Base-by-base conservation (phyloP, 2,797 vertebrate genomes). In the Myripristis jacobus region DNA sequence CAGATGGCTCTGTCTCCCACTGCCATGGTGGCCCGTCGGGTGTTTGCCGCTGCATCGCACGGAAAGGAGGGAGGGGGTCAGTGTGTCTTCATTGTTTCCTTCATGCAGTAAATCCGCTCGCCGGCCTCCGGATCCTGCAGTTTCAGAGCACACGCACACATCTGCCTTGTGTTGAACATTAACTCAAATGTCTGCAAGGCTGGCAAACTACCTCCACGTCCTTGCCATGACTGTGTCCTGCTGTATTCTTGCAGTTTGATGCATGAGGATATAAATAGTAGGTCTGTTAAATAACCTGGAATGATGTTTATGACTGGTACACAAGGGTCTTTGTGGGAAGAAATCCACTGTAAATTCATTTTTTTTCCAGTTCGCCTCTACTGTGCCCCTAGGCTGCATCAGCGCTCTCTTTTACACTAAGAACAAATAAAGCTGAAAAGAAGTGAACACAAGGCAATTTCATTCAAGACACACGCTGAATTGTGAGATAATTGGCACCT, bases 11-110 rank as follows among this genome's bases (percentile, higher is more conserved):
- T 84, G 62, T 83, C 92, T 66, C 67, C 88, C 12, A 82, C 75
- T 47, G 79, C 86, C 15, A 18, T 83, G 41, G 91, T 77, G 1
- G 83, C 91, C 24, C 87, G 90, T 0, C 85, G 91, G 41, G 81
- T 67, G 66, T 29, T 95, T 3, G 80, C 92, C 7, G 93, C 94
- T 21, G 94, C 94, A 12, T 91, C 92, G 18, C 89, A 91, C 2
- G 80, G 86, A 0, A 80, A 86, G 0, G 94, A 93, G 2, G 92
- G 90, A 66, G 91, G 86, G 92, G 91, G 94, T 95, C 24, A 76
- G 85, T 66, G 29, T 18, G 56, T 72, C 55, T 69, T 71, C 29
- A 4, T 57, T 10, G 15, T 46, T 5, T 4, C 8, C 54, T 6
- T 18, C 19, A 15, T 1, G 22, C 18, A 21, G 21, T 6, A 3